Base-by-base conservation (phyloP, 92 coral and sea anemone genomes). In the Diadumene lineata region DNA sequence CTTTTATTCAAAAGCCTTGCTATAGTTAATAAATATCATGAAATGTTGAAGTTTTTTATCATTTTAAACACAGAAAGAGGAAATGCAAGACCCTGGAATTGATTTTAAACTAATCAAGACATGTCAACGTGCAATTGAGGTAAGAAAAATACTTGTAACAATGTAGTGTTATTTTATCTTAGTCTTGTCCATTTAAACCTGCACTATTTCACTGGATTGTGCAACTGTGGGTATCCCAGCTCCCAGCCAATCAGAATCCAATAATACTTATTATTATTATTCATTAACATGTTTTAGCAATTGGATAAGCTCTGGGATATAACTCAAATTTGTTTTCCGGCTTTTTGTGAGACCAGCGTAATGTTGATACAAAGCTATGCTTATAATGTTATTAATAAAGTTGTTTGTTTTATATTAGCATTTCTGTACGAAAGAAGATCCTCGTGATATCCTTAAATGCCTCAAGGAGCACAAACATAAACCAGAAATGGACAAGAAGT, bases 61-160 rank as follows among this genome's bases (percentile, higher is more conserved):
- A 38, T 38, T 38, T 38, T 13, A 4, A 6, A 38, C 48, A 27
- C 70, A 94, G 97, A 81, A 88, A 87, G 92, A 80, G 58, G 97
- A 91, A 60, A 81, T 87, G 84, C 34, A 68, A 22, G 88, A 92
- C 34, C 85, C 92, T 22, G 85, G 82, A 24, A 68, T 92, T 50
- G 98, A 94, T 75, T 87, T 69, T 69, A 76, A 79, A 28, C 85
- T 94, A 53, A 68, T 84, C 46, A 77, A 85, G 76, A 64, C 89
- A 0, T 94, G 98, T 63, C 80, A 83, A 33, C 73, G 70, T 22
- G 87, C 93, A 85, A 94, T 94, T 38, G 70, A 73, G 94, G 98
- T 94, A 69, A 66, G 78, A 60, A 73, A 11, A 31, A 34, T 21
- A 18, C n/a, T n/a, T n/a, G n/a, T n/a, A n/a, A n/a, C n/a, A n/a